phyloP scores from a whole-genome alignment of 2,113 vertebrate species.

The Nansenia antarctica region DNA sequence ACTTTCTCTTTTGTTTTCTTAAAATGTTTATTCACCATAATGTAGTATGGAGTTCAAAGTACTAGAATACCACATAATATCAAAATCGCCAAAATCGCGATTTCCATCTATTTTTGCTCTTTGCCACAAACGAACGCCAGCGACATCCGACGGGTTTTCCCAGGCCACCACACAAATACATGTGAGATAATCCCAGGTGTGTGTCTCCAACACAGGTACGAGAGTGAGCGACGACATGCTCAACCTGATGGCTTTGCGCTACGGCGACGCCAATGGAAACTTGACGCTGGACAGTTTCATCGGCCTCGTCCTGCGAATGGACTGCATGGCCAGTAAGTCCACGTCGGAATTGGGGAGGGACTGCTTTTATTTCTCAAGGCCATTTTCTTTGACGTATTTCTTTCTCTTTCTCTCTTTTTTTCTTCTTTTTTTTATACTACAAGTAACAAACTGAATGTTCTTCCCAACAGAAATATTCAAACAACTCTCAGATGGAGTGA shows the following conservation, averaged over 20 bases:
- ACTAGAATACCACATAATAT: no score
- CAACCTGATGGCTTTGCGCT: constrained; percentile 36
- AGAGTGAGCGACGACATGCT: neutral
- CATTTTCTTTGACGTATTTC: no score
- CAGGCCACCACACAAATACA: no score
- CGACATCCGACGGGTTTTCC: no score
- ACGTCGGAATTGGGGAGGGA: neutral
- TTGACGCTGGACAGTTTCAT: constrained; percentile 72
- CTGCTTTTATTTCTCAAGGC: neutral
- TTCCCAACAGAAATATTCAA: neutral
- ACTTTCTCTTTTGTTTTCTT: no score
- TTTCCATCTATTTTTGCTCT: no score
- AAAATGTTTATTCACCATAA: no score
- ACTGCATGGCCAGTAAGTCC: constrained; percentile 69
- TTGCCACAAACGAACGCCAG: no score
- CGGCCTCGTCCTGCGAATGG: constrained; percentile 63
- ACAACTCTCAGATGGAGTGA: neutral
- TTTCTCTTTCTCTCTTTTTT: no score
- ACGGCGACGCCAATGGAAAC: constrained; percentile 31
- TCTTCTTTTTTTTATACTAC: neutral
- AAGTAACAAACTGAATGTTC: no score
- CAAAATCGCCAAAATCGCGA: no score
- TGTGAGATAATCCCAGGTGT: neutral
- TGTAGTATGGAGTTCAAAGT: no score
- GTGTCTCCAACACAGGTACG: constrained; percentile 3